phyloP scores from a whole-genome alignment of 2,113 vertebrate species.

The Rhineura floridana region DNA sequence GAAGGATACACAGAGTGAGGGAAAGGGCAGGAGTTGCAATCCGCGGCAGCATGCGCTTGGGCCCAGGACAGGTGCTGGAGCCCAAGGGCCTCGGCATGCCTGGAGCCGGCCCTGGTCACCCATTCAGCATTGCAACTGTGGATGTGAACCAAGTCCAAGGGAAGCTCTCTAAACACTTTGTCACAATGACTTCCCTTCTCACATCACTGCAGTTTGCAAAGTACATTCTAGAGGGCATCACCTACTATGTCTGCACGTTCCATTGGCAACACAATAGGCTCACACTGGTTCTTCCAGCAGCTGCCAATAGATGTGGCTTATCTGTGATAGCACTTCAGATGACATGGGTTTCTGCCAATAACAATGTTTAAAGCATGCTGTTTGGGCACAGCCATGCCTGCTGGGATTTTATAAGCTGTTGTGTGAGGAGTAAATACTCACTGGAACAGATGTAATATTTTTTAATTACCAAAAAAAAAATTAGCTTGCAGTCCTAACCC shows the following conservation, averaged over 20 bases:
- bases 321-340: slow-evolving; percentile 9
- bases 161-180: background rate
- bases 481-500: no score
- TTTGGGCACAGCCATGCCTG: slow-evolving; percentile 11
- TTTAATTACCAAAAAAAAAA: background rate
- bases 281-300: background rate
- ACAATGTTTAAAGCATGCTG: slow-evolving; percentile 13
- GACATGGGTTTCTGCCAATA: slow-evolving; percentile 12
- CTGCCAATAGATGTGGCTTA: slow-evolving; percentile 3
- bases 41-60: no score
- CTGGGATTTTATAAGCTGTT: slow-evolving; percentile 24
- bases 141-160: background rate
- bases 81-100: no score
- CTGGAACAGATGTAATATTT: background rate
- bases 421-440: slow-evolving; percentile 10
- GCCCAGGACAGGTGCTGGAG: no score
- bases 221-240: background rate
- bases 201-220: background rate
- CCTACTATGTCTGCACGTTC: background rate
- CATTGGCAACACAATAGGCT: background rate
- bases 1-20: no score
- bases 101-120: no score
- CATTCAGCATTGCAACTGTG: no score
- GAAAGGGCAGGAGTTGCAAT: no score
- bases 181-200: background rate